Percentiles rank a stretch among this genome's conserved stretches.
Conservation (phyloP, 2,113 vertebrate species). For the Irena cyanogastra region DNA sequence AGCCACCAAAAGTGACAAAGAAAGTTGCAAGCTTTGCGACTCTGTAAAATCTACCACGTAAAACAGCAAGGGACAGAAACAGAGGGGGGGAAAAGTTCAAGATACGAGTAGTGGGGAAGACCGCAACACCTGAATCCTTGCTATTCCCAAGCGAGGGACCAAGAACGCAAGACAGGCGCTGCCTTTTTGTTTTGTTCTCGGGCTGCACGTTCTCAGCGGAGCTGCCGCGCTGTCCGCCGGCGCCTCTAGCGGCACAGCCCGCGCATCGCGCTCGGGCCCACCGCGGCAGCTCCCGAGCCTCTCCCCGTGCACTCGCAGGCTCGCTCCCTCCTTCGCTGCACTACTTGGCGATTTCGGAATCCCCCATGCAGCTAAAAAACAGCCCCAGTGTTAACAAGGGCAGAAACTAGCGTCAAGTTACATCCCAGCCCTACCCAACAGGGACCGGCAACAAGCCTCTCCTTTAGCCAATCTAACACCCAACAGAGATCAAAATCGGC, state of each 20-base stretch:
- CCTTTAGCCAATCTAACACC: background rate
- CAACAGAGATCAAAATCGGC: background rate
- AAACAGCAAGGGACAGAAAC: background rate
- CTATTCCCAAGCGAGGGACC: background rate
- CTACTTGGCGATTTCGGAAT: background rate
- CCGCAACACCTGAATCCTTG: background rate
- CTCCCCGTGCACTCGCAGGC: background rate
- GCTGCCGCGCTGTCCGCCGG: background rate
- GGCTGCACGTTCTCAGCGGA: background rate
- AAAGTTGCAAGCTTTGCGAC: background rate
- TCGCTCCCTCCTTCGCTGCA: rapidly evolving
- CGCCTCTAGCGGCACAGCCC: background rate
- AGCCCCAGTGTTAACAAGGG: background rate
- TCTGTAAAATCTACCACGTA: background rate
- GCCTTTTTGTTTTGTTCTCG: slow-evolving; percentile 7
- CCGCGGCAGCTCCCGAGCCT: background rate
- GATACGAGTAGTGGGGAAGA: background rate
- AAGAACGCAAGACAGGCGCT: background rate
- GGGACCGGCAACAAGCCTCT: background rate
- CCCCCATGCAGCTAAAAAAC: rapidly evolving
- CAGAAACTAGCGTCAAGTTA: background rate
- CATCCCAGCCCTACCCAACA: background rate
- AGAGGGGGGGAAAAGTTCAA: background rate
- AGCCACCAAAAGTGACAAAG: background rate
- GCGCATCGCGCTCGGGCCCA: background rate